phyloP scores from a whole-genome alignment of 2,113 vertebrate genomes.

The Neolamprologus kungweensis region DNA sequence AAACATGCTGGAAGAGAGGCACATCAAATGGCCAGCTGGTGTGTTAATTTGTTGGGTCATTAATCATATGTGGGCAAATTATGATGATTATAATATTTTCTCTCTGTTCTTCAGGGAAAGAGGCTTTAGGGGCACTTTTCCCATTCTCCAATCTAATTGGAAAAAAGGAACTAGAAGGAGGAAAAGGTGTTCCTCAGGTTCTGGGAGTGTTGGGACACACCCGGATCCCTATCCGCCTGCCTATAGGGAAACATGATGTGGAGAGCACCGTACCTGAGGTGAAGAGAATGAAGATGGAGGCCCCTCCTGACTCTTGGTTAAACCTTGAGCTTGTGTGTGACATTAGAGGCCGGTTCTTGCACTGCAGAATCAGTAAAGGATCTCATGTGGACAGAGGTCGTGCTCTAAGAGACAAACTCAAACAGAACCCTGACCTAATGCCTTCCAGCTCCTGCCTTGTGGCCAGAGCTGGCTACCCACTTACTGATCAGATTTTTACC shows the following conservation, averaged over 20 bases:
- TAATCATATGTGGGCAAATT: neutral
- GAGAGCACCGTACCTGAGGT: slow-evolving; percentile 32
- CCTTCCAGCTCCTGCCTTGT: slow-evolving; percentile 60
- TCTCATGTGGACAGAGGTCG: slow-evolving; percentile 45
- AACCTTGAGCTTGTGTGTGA: slow-evolving; percentile 66
- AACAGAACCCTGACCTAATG: slow-evolving; percentile 37
- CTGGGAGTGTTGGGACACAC: slow-evolving; percentile 66
- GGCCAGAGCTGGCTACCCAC: slow-evolving; percentile 55
- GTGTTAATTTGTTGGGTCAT: neutral
- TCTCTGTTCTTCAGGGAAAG: slow-evolving; percentile 18
- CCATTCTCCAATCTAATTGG: slow-evolving; percentile 25
- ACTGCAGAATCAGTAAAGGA: slow-evolving; percentile 58
- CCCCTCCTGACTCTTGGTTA: slow-evolving; percentile 61
- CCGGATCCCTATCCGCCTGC: slow-evolving; percentile 61
- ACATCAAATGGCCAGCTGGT: slow-evolving; percentile 65
- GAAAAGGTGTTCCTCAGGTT: slow-evolving; percentile 34
- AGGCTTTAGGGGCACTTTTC: slow-evolving; percentile 24
- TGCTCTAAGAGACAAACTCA: slow-evolving; percentile 40
- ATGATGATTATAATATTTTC: neutral
- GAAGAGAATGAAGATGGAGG: slow-evolving; percentile 49
- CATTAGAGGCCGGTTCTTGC: slow-evolving; percentile 46
- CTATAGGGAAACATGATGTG: slow-evolving; percentile 36
- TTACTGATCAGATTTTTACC: slow-evolving; percentile 58
- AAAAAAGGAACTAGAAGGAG: neutral
- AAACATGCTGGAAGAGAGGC: slow-evolving; percentile 39